These are phyloP conservation scores for Theretra japonica DNA, from an alignment of 2,888 invertebrate species.

Conservation along the genomic window DNA sequence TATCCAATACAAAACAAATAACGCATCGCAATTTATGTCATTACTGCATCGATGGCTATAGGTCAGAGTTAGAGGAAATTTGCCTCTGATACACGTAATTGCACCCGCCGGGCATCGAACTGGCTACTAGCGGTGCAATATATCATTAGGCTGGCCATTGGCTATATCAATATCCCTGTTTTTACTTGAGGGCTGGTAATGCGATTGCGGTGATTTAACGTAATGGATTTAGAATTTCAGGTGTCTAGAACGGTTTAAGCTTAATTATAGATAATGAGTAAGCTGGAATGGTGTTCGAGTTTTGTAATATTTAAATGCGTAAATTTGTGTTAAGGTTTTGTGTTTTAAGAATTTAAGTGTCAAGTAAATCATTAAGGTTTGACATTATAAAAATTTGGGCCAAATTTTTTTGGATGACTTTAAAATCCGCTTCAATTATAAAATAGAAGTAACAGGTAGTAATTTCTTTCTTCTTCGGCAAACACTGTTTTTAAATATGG, in stretches of 20 bases:
- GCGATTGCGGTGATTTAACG: conserved; percentile 4
- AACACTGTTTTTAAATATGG: too few species aligned
- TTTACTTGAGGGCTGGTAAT: conserved; percentile 25
- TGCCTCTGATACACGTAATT: conserved; percentile 62
- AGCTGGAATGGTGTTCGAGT: not conserved
- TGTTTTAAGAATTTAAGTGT: too few species aligned
- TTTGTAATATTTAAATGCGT: not conserved
- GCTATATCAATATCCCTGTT: conserved; percentile 44
- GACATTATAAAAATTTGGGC: too few species aligned
- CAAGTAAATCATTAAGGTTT: too few species aligned
- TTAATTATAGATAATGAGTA: not conserved
- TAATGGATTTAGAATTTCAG: conserved; percentile 13
- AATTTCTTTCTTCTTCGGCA: too few species aligned
- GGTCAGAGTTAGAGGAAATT: conserved; percentile 65
- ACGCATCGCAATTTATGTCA: conserved; percentile 32
- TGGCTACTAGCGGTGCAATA: conserved; percentile 40
- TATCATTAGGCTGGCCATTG: conserved; percentile 43
- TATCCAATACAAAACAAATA: conserved; percentile 30
- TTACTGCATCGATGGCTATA: conserved; percentile 33
- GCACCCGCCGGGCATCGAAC: conserved; percentile 50
- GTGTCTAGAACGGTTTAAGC: conserved; percentile 8
- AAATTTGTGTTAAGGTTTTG: too few species aligned
- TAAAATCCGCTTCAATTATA: too few species aligned
- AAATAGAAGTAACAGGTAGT: too few species aligned
- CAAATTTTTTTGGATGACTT: too few species aligned